A percentile compares a stretch with the other conserved stretches of the same genome.
Evolutionary conservation across 2,113 vertebrate species (phyloP).

Genomic region (Phoenicopterus ruber): DNA sequence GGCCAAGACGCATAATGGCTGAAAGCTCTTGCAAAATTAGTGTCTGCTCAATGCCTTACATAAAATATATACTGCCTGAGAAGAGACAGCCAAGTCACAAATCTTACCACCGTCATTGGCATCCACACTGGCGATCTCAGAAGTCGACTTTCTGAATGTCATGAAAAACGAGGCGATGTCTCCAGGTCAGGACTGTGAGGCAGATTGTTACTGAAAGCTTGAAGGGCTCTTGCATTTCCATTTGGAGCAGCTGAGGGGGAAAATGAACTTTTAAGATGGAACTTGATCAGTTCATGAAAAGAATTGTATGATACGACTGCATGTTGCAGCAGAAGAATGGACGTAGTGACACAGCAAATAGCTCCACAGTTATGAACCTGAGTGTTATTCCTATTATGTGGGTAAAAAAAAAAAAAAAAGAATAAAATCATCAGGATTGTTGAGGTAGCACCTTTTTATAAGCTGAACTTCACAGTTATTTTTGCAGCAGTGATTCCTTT

Average conservation of each 20-base stretch:
- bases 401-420: background rate
- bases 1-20: slow-evolving; percentile 16
- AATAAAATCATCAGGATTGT: background rate
- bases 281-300: background rate
- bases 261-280: slow-evolving; percentile 34
- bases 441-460: background rate
- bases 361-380: background rate
- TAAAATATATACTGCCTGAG: background rate
- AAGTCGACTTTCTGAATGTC: background rate
- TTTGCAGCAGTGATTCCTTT: background rate
- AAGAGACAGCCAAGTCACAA: background rate
- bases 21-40: slow-evolving; percentile 37
- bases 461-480: background rate
- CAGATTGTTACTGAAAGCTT: background rate
- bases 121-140: background rate
- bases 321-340: background rate
- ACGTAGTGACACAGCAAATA: background rate
- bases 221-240: background rate
- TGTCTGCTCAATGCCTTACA: background rate
- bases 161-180: background rate
- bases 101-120: background rate
- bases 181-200: slow-evolving; percentile 7
- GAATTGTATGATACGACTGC: background rate
- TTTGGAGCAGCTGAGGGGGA: background rate
- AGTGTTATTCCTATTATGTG: background rate